phyloP scores from a whole-genome alignment of 2,113 vertebrate genomes.

The Camelus bactrianus region DNA sequence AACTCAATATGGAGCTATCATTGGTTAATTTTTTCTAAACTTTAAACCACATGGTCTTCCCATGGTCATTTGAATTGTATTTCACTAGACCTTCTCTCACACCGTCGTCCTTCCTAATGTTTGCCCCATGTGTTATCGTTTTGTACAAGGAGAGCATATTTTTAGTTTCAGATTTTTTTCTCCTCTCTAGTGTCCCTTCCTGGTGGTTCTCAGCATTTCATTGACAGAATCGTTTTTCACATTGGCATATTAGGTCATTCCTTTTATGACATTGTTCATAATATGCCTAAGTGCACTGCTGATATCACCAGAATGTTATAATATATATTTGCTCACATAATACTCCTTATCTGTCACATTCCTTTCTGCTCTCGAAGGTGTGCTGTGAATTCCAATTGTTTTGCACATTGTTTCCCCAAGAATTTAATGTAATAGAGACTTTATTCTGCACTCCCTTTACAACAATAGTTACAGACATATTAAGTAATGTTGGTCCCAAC shows the following conservation, averaged over 20 bases:
- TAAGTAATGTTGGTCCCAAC: neutral
- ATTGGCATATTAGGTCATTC: neutral
- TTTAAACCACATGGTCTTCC: neutral
- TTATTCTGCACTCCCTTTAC: neutral
- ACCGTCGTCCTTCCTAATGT: neutral
- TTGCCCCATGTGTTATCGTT: neutral
- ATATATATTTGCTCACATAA: neutral
- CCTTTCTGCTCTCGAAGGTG: neutral
- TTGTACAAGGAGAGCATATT: neutral
- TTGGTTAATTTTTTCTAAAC: neutral
- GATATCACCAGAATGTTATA: neutral
- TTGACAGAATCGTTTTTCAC: neutral
- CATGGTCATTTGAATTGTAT: constrained; percentile 10
- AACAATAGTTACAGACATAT: neutral
- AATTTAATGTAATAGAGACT: neutral
- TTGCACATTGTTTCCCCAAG: neutral
- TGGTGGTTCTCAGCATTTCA: neutral
- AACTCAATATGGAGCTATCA: neutral
- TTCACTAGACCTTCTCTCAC: neutral
- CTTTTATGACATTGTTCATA: constrained; percentile 35
- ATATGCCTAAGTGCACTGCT: neutral
- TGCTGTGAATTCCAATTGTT: constrained; percentile 15
- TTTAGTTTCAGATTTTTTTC: constrained; percentile 32
- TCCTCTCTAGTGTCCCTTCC: neutral
- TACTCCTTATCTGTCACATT: neutral